Percentiles rank a stretch among this genome's conserved stretches.
Evolutionary conservation across 2,113 vertebrate species (phyloP).

Genomic region (Carassius carassius): DNA sequence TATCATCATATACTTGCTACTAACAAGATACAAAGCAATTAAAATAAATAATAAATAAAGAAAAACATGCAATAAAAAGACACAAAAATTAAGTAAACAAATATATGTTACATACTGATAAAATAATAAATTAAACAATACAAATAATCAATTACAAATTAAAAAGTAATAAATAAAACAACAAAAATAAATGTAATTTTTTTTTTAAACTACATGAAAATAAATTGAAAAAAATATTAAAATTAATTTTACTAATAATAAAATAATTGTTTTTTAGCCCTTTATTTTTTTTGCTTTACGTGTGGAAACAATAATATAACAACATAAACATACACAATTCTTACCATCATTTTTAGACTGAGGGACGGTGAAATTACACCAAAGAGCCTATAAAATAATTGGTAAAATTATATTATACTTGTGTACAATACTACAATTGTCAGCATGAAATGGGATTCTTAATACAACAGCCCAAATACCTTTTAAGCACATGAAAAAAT

Average conservation of each 20-base stretch:
- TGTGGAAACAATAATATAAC: neutral
- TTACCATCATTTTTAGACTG: conserved; percentile 82
- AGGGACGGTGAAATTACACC: conserved; percentile 91
- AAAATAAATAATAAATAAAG: neutral
- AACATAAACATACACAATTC: conserved; percentile 46
- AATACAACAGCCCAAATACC: neutral
- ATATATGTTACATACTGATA: neutral
- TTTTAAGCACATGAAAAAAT: neutral
- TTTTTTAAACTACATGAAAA: no score
- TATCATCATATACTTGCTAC: neutral
- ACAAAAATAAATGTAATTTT: no score
- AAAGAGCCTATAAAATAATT: conserved; percentile 82
- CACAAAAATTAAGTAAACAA: neutral
- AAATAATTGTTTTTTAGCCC: neutral
- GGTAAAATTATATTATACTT: neutral
- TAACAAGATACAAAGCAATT: neutral
- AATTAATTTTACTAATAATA: neutral
- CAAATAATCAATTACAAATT: neutral
- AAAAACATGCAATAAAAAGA: neutral
- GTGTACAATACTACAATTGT: neutral
- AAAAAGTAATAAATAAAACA: no score
- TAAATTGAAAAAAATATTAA: neutral
- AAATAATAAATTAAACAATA: neutral
- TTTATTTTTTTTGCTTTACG: neutral
- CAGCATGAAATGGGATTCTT: neutral